These are phyloP conservation scores for Oreochromis spilurus DNA, from an alignment of 2,113 vertebrate genomes.

Conservation along the genomic window DNA sequence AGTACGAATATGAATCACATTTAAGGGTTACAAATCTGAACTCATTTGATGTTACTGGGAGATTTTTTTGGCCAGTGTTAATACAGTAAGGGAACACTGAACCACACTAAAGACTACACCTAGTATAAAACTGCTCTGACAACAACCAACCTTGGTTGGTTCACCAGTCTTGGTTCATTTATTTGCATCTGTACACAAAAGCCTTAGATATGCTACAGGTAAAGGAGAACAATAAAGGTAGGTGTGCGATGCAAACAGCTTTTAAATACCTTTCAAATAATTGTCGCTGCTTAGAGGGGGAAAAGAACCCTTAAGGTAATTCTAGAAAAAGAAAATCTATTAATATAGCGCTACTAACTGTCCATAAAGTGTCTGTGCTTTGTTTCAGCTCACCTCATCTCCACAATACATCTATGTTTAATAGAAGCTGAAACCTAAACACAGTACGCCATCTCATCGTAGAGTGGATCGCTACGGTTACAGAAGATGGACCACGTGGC, in stretches of 20 bases:
- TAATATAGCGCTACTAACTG: not conserved
- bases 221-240: not conserved
- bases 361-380: not conserved
- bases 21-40: not conserved
- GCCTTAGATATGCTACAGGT: not conserved
- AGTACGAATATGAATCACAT: not conserved
- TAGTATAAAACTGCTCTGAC: not conserved
- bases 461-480: conserved; percentile 1
- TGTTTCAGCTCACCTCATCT: not conserved
- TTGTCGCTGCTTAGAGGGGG: not conserved
- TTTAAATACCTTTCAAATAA: not conserved
- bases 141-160: not conserved
- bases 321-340: not conserved
- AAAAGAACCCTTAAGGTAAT: not conserved
- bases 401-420: conserved; percentile 8
- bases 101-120: not conserved
- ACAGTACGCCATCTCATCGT: not conserved
- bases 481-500: not conserved
- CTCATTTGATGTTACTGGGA: not conserved
- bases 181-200: not conserved
- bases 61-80: not conserved
- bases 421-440: not conserved
- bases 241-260: not conserved
- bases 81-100: not conserved
- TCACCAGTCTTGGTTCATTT: not conserved